Evolutionary conservation across 1,140 invertebrate species (phyloP), one percentile per base, ranked within the genome.

Genomic region (Leguminivora glycinivorella): DNA sequence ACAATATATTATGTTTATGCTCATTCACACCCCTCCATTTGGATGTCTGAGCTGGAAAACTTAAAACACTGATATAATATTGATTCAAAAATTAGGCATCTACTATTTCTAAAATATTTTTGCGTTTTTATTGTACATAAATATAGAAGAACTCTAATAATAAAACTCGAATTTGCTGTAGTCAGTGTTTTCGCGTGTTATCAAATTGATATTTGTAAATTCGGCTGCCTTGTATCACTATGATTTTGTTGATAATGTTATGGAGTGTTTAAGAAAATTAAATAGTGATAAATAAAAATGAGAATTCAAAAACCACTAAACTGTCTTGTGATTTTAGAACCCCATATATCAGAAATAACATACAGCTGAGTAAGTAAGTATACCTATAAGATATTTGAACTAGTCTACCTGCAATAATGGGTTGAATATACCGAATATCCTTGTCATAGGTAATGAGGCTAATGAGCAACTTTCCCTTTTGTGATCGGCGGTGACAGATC

Each of bases 181-280:
- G 58, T 63, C 58, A 63, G 58, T 63, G 58, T 34, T 63, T 60
- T 63, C 58, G 58, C 58, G 29, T 63, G 58, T 63, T 63, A 63
- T 31, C n/a, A 63, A 63, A 63, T 29, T 63, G n/a, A 63, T 63
- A 63, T 63, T 63, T 63, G 58, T 67, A 67, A 71, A 73, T 83
- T 78, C 75, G 79, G 79, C 83, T 83, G 81, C 78, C 78, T 80
- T 78, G 73, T 78, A 72, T 73, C 74, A 70, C 74, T 79, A 83
- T 71, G 75, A 77, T 82, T 84, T 85, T 83, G 81, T 87, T 84
- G 75, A 78, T 83, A 82, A 82, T 82, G 78, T 87, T 83, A 84
- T 84, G 86, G 84, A 85, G 81, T 88, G 84, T 89, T 89, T 83
- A 76, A 84, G 83, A 47, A 83, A 80, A 82, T 77, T 76, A 80